These are phyloP conservation scores for Heliconius hewitsoni DNA, from an alignment of 1,140 invertebrate genomes.

Conservation along the genomic window DNA sequence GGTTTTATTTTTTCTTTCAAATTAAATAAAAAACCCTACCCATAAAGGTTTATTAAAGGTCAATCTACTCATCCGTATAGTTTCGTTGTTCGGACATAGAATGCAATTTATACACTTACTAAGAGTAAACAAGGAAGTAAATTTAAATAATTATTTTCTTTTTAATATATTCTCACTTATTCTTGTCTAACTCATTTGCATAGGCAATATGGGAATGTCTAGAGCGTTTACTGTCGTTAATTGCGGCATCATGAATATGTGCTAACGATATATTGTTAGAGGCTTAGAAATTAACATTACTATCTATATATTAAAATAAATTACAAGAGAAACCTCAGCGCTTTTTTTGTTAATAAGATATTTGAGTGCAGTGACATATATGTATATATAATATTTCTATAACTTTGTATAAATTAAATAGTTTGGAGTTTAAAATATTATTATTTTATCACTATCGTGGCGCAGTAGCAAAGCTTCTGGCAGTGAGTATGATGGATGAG, in stretches of 20 bases:
- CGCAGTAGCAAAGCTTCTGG: no score
- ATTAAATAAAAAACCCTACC: background rate
- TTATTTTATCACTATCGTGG: no score
- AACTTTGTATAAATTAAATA: no score
- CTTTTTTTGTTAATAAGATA: background rate
- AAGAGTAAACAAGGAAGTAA: conserved; percentile 39
- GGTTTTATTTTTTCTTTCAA: background rate
- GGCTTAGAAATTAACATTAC: background rate
- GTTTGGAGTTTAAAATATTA: no score
- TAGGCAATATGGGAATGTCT: conserved; percentile 44
- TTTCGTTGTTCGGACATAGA: background rate
- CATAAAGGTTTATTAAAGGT: background rate
- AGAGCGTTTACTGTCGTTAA: conserved; percentile 36
- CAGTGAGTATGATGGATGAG: no score
- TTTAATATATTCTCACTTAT: conserved; percentile 47
- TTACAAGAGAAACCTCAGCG: background rate
- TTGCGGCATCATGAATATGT: conserved; percentile 33
- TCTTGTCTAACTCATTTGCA: conserved; percentile 54
- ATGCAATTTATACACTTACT: background rate
- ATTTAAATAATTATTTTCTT: conserved; percentile 42
- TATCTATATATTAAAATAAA: background rate
- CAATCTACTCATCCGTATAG: background rate
- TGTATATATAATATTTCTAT: no score
- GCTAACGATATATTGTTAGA: conserved; percentile 35
- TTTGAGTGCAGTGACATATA: background rate